Evolutionary conservation across 2,888 invertebrate species (phyloP), one percentile per base, ranked within the genome.

Genomic region (Alloplasta piceator): DNA sequence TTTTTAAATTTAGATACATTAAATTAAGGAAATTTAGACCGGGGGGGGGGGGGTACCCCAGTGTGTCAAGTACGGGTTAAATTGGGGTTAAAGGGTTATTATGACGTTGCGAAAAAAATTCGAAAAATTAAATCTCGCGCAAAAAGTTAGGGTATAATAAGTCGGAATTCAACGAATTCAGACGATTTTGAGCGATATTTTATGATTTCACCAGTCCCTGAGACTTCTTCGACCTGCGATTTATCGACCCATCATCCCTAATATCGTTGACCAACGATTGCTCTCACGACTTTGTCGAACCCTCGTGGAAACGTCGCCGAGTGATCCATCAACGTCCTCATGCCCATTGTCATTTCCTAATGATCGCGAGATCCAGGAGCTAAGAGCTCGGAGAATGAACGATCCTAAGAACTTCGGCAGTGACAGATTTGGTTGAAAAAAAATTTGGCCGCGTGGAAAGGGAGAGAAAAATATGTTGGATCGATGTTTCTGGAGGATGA

Each of bases 281-380:
- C 10, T 38, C 46, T 36, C 16, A 26, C n/a, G 46, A 36, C 43
- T 50, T 71, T 50, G 26, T 26, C 3, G 7, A 14, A 61, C 41
- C 10, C 16, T 5, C 3, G 26, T 26, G 26, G 26, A 26, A 26
- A 26, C 26, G 26, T 52, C 52, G 52, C 14, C 12, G 14, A 58
- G 26, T 50, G 38, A 64, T 48, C 36, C 71, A 71, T 71, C 61
- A 50, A 36, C 50, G 71, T 61, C 39, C n/a, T 6, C 39, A 5
- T 55, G 14, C 50, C n/a, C 7, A 7, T 71, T 41, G 36, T 36
- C n/a, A 64, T 50, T 64, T 64, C 12, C 16, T 48, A 50, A 64
- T 50, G 48, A 64, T 50, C 50, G 50, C 12, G n/a, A 9, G 66
- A 16, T 26, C 26, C 26, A 26, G 26, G 7, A 38, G 6, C 39